Evolutionary conservation across 2,888 invertebrate genomes (phyloP).

Genomic region (Drosophila gaucha): DNA sequence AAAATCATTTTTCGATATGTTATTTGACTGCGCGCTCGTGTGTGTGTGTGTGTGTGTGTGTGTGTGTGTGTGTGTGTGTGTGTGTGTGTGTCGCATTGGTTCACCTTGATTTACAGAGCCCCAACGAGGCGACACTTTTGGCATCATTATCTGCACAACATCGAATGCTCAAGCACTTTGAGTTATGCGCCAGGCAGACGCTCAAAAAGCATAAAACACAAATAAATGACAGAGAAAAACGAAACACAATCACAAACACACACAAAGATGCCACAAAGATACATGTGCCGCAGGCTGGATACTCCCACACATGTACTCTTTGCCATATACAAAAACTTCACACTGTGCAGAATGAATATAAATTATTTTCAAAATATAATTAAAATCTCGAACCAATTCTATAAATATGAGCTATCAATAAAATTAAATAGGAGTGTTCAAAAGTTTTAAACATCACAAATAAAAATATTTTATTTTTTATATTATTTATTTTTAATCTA

Average conservation of each 20-base stretch:
- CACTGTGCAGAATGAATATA: constrained; percentile 13
- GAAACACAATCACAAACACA: constrained; percentile 34
- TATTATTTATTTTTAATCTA: too few species aligned
- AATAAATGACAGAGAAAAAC: constrained; percentile 66
- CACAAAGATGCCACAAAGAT: constrained; percentile 26
- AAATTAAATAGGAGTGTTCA: too few species aligned
- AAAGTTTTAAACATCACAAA: too few species aligned
- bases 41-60: constrained; percentile 24
- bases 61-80: constrained; percentile 27
- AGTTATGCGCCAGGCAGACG: constrained; percentile 74
- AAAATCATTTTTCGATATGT: constrained; percentile 78
- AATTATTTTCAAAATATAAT: constrained; percentile 8
- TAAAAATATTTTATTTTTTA: too few species aligned
- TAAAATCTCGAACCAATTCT: not conserved
- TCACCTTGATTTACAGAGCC: not conserved
- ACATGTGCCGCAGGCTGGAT: constrained; percentile 17
- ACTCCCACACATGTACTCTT: not conserved
- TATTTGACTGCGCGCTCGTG: constrained; percentile 49
- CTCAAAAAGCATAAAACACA: constrained; percentile 69
- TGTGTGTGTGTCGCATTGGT: too few species aligned
- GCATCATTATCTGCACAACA: constrained; percentile 78
- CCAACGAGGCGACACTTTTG: constrained; percentile 63
- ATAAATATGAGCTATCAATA: too few species aligned
- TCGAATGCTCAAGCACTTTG: constrained; percentile 73
- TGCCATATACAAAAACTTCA: constrained; percentile 5